Evolutionary conservation across 2,113 vertebrate species (phyloP).

Genomic region (Orientallactaga bullata): DNA sequence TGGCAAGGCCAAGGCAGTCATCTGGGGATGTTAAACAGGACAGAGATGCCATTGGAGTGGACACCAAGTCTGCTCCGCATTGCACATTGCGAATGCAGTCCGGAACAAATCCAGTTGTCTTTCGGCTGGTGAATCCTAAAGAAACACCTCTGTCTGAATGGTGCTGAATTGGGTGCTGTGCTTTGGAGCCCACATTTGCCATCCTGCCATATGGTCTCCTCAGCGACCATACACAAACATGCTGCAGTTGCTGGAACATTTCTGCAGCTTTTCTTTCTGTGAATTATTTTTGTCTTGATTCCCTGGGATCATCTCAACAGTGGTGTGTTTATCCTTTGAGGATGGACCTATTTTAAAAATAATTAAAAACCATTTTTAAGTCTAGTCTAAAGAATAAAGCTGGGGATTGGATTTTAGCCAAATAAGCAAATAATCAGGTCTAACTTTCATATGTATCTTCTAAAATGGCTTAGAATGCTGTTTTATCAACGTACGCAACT

Average conservation of each 20-base stretch:
- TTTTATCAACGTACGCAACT: not conserved
- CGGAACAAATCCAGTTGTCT: not conserved
- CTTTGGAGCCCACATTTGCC: not conserved
- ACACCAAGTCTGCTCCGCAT: not conserved
- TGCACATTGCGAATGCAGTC: not conserved
- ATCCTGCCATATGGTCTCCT: not conserved
- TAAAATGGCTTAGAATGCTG: not conserved
- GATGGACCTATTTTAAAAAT: not conserved
- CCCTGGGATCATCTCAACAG: not conserved
- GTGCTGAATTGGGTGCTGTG: not conserved
- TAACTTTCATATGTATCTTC: not conserved
- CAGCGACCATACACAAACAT: too few relatives aligned
- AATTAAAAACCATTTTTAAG: not conserved
- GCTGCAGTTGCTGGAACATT: not conserved
- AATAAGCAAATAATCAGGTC: conserved; percentile 2
- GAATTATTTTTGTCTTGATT: not conserved
- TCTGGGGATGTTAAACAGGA: too few relatives aligned
- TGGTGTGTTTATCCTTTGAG: not conserved
- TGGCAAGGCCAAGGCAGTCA: not conserved
- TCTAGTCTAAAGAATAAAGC: not conserved
- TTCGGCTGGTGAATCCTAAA: rapidly evolving
- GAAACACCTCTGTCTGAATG: not conserved
- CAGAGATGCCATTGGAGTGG: not conserved
- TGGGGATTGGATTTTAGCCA: not conserved
- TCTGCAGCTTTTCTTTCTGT: not conserved